Base-by-base conservation (phyloP, 2,888 invertebrate species). In the Alentia gelatinosa region DNA sequence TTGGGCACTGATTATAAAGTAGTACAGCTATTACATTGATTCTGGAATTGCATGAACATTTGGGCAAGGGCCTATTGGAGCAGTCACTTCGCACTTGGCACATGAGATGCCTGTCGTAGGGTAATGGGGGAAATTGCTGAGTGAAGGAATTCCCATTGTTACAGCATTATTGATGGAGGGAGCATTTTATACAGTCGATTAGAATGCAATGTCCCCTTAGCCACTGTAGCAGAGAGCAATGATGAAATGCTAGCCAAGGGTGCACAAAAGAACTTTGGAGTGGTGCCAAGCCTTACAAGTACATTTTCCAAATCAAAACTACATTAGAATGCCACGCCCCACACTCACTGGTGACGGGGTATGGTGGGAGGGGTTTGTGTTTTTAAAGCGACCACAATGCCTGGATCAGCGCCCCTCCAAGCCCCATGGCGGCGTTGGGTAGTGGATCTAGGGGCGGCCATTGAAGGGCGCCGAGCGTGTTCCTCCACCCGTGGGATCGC, bases 291-390 rank as follows among this genome's bases (percentile, higher is more conserved):
- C 39, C 79, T 79, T 79, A 79, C 37, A 79, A 79, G 79, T 37
- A n/a, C 79, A 39, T 79, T 79, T 74, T 79, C 79, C 79, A 26
- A 79, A 79, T 79, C 79, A 79, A 79, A 79, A 35, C 79, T 39
- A 39, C 79, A 79, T 79, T 79, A 79, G 79, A 79, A 79, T 35
- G 79, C 15, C 79, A n/a, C 39, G 37, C 23, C 79, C 37, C 19
- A 19, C 35, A 35, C 79, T 39, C n/a, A 39, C 79, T 19, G 74
- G 74, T 26, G n/a, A 26, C 15, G 12, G 68, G 68, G 26, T 68
- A 26, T 30, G 33, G 12, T n/a, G 68, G 68, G 68, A 68, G 56
- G 5, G 30, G 33, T n/a, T 47, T 68, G 68, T 79, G 79, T 79
- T 79, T n/a, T 79, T 79, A 79, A 3, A 4, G 23, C 5, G 39